Percentiles rank a stretch among this genome's conserved stretches.
These are phyloP conservation scores for Diarsia mendica DNA, from an alignment of 2,888 invertebrate genomes.

Conservation along the genomic window DNA sequence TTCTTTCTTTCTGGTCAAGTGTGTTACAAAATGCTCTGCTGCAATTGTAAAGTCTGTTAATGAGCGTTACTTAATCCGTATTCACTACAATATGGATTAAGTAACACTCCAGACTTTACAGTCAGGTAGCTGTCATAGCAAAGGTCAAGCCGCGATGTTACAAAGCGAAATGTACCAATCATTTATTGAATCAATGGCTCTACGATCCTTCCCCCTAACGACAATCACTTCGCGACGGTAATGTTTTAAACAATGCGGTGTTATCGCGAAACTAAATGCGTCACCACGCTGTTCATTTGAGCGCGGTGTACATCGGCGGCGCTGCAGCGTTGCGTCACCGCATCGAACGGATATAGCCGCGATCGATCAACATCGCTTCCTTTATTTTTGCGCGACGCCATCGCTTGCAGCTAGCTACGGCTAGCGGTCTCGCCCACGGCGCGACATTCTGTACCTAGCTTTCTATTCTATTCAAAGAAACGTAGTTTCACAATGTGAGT, in stretches of 20 bases:
- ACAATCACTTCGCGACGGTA: conserved; percentile 46
- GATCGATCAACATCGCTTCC: conserved; percentile 80
- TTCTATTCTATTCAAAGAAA: conserved; percentile 69
- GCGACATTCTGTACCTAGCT: conserved; percentile 67
- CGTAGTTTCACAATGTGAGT: conserved; percentile 61
- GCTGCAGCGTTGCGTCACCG: conserved; percentile 76
- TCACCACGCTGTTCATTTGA: conserved; percentile 64
- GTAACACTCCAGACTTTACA: no score
- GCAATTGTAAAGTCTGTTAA: background rate
- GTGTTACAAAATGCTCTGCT: conserved; percentile 9
- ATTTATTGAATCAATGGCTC: conserved; percentile 17
- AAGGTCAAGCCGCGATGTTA: conserved; percentile 31
- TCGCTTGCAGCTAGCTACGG: conserved; percentile 56
- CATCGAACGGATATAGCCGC: conserved; percentile 80
- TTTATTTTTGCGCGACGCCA: conserved; percentile 78
- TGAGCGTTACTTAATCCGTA: background rate
- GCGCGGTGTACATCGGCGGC: conserved; percentile 59
- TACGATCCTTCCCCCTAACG: conserved; percentile 43
- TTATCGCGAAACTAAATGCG: conserved; percentile 66
- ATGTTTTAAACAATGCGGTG: conserved; percentile 62
- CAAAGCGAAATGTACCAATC: conserved; percentile 23
- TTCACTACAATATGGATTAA: no score
- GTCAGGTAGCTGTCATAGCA: conserved; percentile 4
- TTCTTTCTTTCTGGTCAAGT: background rate
- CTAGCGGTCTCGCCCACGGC: conserved; percentile 66